Evolutionary conservation across 2,888 invertebrate genomes (phyloP).

Genomic region (Melanargia galathea): DNA sequence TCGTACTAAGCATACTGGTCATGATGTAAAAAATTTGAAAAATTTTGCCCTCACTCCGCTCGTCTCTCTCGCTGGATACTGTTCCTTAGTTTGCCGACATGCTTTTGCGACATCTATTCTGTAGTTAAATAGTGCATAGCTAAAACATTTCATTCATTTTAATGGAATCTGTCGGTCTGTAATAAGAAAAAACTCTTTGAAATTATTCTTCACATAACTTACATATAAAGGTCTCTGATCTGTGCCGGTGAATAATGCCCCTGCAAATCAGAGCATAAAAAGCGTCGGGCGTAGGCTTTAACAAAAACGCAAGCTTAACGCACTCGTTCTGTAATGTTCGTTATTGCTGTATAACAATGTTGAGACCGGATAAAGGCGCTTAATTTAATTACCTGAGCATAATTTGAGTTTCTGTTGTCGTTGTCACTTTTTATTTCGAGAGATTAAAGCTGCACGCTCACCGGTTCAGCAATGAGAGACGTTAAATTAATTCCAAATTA

Average conservation of each 20-base stretch:
- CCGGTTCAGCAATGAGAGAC: not conserved
- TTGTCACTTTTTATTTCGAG: constrained; percentile 17
- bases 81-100: not conserved
- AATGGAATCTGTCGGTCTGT: too few relatives aligned
- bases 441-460: constrained; percentile 18
- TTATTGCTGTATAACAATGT: constrained; percentile 13
- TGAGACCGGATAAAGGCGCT: constrained; percentile 34
- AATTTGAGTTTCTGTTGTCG: constrained; percentile 7
- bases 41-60: not conserved
- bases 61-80: not conserved
- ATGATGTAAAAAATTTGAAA: too few relatives aligned
- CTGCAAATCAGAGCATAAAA: constrained; percentile 1
- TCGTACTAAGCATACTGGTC: too few relatives aligned
- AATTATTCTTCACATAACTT: not conserved
- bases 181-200: not conserved
- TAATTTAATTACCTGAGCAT: constrained; percentile 35
- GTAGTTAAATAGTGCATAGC: too few relatives aligned
- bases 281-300: not conserved
- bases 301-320: constrained; percentile 17
- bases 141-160: too few relatives aligned
- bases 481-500: constrained; percentile 5
- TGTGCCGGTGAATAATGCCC: constrained; percentile 1
- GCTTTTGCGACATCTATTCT: too few relatives aligned
- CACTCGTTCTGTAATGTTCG: not conserved
- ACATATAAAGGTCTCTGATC: not conserved